Evolutionary conservation across 2,888 invertebrate genomes (phyloP), one percentile per base, ranked within the genome.

Genomic region (Stegana nigrithorax): DNA sequence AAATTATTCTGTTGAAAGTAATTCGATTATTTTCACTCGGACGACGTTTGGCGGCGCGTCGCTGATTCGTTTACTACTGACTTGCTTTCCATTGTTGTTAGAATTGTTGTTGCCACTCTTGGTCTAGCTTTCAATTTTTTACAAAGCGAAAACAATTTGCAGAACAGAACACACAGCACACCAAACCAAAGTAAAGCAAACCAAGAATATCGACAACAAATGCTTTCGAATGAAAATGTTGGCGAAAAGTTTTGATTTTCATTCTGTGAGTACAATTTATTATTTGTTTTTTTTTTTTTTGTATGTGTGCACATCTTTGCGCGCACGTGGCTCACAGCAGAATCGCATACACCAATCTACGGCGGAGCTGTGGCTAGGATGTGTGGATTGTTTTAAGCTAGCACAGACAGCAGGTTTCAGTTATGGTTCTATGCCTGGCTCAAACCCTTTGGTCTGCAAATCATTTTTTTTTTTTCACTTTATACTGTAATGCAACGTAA

Each of bases 11-110:
- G 78, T 81, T 83, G 86, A 84, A 86, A 84, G 81, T 86, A 86
- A 86, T 86, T 86, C 84, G 85, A 86, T 86, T 86, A 86, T 81
- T 85, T 82, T 80, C 85, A 83, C 83, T 85, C 82, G 80, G 82
- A 79, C 81, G 81, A 67, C 64, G 69, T 66, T 64, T 32, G 58
- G 39, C 29, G 39, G 42, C n/a, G 10, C 21, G 44, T 8, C 29
- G 14, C 27, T 55, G 36, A 26, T 26, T 32, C 27, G 27, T 2
- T 27, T 39, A 39, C 39, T 5, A n/a, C 39, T 39, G 14, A n/a
- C 17, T n/a, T 39, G 2, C 5, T 39, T 39, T 39, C 14, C 14
- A n/a, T 39, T 10, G 3, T 14, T 17, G 39, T 5, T 39, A 17
- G 14, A n/a, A n/a, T n/a, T n/a, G n/a, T n/a, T n/a, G n/a, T n/a